Percentiles rank a stretch among this genome's conserved stretches.
Evolutionary conservation across 2,113 vertebrate genomes (phyloP).

Genomic region (Dryoscopus gambensis): DNA sequence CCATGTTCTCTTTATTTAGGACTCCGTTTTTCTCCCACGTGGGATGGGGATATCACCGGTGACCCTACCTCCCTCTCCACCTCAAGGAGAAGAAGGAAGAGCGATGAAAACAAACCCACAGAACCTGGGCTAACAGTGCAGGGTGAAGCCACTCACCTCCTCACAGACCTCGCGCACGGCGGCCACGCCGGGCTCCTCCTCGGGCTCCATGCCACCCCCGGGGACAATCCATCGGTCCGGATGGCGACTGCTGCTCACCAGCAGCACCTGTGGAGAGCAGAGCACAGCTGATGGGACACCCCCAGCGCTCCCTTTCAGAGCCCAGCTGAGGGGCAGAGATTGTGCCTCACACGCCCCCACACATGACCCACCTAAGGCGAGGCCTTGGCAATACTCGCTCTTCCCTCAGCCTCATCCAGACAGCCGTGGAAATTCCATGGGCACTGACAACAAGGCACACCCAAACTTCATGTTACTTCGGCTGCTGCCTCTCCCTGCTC

Average conservation of each 20-base stretch:
- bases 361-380: fast-evolving
- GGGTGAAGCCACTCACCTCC: conserved; percentile 75
- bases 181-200: conserved; percentile 90
- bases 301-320: fast-evolving
- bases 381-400: background rate
- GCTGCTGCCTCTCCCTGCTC: background rate
- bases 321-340: background rate
- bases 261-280: conserved; percentile 80
- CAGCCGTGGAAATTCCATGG: background rate
- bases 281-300: background rate
- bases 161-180: conserved; percentile 96
- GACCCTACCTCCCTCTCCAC: background rate
- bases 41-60: background rate
- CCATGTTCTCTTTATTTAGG: background rate
- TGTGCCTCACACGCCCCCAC: background rate
- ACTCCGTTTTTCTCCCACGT: fast-evolving
- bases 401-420: background rate
- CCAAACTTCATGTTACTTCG: background rate
- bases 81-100: background rate
- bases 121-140: fast-evolving
- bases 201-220: conserved; percentile 96
- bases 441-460: background rate
- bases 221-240: conserved; percentile 98
- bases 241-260: conserved; percentile 96
- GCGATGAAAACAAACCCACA: fast-evolving